A percentile compares a stretch with the other conserved stretches of the same genome.
Conservation (phyloP, 30 jellyfish, hydroid and myxozoan genomes). For the Sanderia malayensis region DNA sequence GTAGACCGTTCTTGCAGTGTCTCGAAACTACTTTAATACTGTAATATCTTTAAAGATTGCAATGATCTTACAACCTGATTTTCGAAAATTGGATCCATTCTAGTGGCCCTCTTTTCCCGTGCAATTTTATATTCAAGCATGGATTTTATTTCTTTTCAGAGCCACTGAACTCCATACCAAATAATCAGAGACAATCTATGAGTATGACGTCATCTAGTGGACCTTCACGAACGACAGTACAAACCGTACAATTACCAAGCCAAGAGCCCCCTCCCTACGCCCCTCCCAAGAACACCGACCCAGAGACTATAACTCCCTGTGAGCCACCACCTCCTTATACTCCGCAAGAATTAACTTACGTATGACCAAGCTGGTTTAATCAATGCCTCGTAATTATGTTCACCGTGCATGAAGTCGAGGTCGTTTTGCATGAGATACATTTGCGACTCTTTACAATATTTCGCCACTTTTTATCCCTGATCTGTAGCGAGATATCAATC, state of each 20-base stretch:
- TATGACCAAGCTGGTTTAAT: slow-evolving; percentile 29
- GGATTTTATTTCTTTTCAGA: slow-evolving; percentile 14
- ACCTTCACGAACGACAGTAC: slow-evolving; percentile 12
- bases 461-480: too few species aligned
- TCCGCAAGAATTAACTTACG: slow-evolving; percentile 61
- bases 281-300: slow-evolving; percentile 71
- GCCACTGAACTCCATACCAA: slow-evolving; percentile 45
- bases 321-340: slow-evolving; percentile 90
- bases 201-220: too few species aligned
- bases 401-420: too few species aligned
- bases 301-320: slow-evolving; percentile 68
- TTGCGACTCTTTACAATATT: too few species aligned
- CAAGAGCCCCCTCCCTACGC: slow-evolving; percentile 67
- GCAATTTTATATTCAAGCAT: background rate
- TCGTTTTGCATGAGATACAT: too few species aligned
- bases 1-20: too few species aligned
- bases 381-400: background rate
- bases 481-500: too few species aligned
- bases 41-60: too few species aligned
- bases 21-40: too few species aligned
- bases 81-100: background rate
- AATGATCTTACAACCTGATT: too few species aligned
- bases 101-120: background rate
- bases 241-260: slow-evolving; percentile 22
- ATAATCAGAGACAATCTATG: slow-evolving; percentile 54